Base-by-base conservation (phyloP, 1,140 invertebrate species). In the Acyrthosiphon pisum region DNA sequence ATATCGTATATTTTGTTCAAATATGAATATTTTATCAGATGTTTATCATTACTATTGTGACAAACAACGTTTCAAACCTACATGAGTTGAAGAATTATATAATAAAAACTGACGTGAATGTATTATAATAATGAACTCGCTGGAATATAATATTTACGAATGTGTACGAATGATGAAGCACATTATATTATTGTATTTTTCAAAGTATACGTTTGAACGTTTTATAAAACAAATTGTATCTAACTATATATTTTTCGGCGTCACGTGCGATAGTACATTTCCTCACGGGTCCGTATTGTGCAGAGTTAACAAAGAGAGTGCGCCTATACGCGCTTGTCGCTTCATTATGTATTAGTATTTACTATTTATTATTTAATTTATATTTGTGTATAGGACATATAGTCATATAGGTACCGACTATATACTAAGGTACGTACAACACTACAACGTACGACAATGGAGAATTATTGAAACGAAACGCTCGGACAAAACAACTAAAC, bases 151-250 rank as follows among this genome's bases (percentile, higher is more conserved):
- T 83, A 83, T 83, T 37, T 37, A 83, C 35, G 18, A 37, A 11
- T 41, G 37, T 84, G 81, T 83, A 83, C 23, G 37, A 84, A 84
- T 84, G 83, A 84, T 84, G 83, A 23, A 30, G 83, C 83, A 84
- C 23, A 44, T 84, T 84, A 44, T 44, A 26, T 26, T 44, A 11
- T 44, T 41, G 41, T 84, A 26, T 44, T 44, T 8, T 84, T 44
- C 37, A 2, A 26, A 84, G 9, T 44, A 14, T 26, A 83, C 81
- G 37, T 83, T 23, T 26, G 9, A 84, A 44, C 37, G 37, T 26
- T 41, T 84, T 84, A 26, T 30, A 44, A 84, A 84, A 44, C 83
- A 41, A 84, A 84, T 44, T 14, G 37, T 41, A 84, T 41, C 23
- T 37, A 84, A 76, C 60, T n/a, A 76, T 68, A 68, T 68, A n/a